These are phyloP conservation scores for Premnoplex brunnescens DNA, from an alignment of 2,797 vertebrate species.

Conservation along the genomic window DNA sequence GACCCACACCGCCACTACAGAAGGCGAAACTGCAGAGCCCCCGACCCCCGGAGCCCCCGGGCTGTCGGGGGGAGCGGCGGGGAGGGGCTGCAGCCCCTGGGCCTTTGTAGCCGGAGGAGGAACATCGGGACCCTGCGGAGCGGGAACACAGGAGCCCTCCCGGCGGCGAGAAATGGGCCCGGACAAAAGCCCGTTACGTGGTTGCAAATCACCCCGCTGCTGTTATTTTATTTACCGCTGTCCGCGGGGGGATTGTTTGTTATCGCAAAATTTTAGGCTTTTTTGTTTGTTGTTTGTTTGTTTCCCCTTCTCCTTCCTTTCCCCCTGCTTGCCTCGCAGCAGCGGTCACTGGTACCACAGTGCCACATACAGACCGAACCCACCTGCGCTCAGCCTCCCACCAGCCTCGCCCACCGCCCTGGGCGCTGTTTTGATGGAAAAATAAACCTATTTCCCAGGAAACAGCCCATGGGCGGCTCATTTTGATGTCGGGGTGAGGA, in stretches of 20 bases:
- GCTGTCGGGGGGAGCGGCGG: constrained; percentile 65
- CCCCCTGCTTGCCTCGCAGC: background rate
- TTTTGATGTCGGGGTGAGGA: background rate
- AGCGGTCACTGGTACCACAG: constrained; percentile 55
- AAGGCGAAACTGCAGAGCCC: constrained; percentile 64
- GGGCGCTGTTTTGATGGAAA: background rate
- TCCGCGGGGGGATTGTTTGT: constrained; percentile 80
- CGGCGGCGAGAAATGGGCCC: constrained; percentile 76
- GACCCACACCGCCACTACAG: constrained; percentile 41
- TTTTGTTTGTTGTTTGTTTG: background rate
- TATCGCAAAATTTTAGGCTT: constrained; percentile 74
- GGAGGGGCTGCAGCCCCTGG: constrained; percentile 77
- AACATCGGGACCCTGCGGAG: constrained; percentile 85
- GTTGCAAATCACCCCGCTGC: constrained; percentile 92
- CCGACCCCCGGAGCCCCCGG: constrained; percentile 61
- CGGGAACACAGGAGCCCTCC: constrained; percentile 84
- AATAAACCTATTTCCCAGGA: background rate
- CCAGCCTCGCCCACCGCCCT: rapidly evolving
- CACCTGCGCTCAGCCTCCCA: background rate
- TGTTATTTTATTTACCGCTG: constrained; percentile 87
- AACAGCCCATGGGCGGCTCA: background rate
- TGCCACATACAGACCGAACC: constrained; percentile 50
- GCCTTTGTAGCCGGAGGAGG: constrained; percentile 82
- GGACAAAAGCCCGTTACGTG: constrained; percentile 95
- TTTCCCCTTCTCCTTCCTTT: background rate